A percentile compares a stretch with the other conserved stretches of the same genome.
Conservation (phyloP, 2,888 invertebrate species). For the Sphaerophoria rueppellii region DNA sequence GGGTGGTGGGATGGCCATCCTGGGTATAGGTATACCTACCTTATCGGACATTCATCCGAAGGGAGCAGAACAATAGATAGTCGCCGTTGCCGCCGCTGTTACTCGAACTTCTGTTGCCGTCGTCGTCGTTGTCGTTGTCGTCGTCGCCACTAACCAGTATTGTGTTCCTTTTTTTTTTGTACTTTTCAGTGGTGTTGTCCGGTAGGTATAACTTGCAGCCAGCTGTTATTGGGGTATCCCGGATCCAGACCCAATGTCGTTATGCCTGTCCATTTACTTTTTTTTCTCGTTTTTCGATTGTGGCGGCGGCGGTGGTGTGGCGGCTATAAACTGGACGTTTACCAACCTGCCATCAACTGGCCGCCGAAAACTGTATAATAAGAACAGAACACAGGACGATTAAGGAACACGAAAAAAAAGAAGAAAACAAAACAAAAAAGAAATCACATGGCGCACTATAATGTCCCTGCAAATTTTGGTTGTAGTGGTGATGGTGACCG, state of each 20-base stretch:
- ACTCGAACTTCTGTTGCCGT: no score
- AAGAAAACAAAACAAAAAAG: constrained; percentile 44
- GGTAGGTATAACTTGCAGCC: constrained; percentile 55
- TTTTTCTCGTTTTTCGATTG: constrained; percentile 16
- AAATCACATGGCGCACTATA: constrained; percentile 64
- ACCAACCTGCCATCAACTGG: constrained; percentile 38
- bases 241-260: constrained; percentile 11
- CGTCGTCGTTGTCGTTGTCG: constrained; percentile 32
- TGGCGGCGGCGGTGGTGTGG: constrained; percentile 15
- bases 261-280: constrained; percentile 53
- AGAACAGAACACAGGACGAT: constrained; percentile 46
- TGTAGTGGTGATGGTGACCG: constrained; percentile 49
- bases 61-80: constrained; percentile 71
- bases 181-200: constrained; percentile 45
- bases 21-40: constrained; percentile 36
- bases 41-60: constrained; percentile 72
- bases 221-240: constrained; percentile 47
- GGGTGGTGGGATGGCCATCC: constrained; percentile 47
- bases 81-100: constrained; percentile 61
- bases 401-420: constrained; percentile 29
- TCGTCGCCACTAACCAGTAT: constrained; percentile 68
- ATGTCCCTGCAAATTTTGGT: constrained; percentile 30
- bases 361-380: constrained; percentile 45
- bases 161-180: constrained; percentile 40
- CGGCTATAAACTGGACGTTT: constrained; percentile 41